Percentiles rank a stretch among this genome's conserved stretches.
Evolutionary conservation across 2,113 vertebrate species (phyloP).

Genomic region (Saccopteryx bilineata): DNA sequence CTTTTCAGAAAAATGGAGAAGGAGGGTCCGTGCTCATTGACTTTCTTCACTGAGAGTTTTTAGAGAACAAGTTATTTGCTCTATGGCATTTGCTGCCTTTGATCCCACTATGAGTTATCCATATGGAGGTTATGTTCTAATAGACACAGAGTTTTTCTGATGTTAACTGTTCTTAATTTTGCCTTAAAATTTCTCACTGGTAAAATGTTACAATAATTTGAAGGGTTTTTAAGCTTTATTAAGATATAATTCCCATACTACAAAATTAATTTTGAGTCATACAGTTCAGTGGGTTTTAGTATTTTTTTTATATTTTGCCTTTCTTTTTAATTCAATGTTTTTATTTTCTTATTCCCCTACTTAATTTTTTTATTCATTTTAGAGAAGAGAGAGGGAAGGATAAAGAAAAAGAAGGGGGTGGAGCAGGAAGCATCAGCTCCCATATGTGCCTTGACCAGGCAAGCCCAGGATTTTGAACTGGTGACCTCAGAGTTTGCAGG

Average conservation of each 20-base stretch:
- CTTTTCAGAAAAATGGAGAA: background rate
- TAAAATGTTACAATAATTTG: constrained; percentile 31
- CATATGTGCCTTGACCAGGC: no score
- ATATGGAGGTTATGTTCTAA: constrained; percentile 30
- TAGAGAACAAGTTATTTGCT: constrained; percentile 27
- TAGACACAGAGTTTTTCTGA: constrained; percentile 26
- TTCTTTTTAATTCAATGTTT: no score
- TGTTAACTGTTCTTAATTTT: constrained; percentile 43
- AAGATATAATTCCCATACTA: background rate
- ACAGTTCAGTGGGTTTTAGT: background rate
- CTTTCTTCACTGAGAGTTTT: constrained; percentile 10
- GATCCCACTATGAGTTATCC: background rate
- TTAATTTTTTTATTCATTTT: no score
- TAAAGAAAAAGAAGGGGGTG: no score
- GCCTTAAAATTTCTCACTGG: constrained; percentile 33
- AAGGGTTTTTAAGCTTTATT: background rate
- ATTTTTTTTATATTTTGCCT: background rate
- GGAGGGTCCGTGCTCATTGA: background rate
- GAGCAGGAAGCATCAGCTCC: no score
- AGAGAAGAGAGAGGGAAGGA: no score
- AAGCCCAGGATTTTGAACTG: no score
- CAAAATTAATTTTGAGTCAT: constrained; percentile 15
- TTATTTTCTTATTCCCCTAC: no score
- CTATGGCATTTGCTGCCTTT: background rate
- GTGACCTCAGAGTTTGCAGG: no score